Base-by-base conservation (phyloP, 1,140 invertebrate genomes). In the Calephelis nemesis region DNA sequence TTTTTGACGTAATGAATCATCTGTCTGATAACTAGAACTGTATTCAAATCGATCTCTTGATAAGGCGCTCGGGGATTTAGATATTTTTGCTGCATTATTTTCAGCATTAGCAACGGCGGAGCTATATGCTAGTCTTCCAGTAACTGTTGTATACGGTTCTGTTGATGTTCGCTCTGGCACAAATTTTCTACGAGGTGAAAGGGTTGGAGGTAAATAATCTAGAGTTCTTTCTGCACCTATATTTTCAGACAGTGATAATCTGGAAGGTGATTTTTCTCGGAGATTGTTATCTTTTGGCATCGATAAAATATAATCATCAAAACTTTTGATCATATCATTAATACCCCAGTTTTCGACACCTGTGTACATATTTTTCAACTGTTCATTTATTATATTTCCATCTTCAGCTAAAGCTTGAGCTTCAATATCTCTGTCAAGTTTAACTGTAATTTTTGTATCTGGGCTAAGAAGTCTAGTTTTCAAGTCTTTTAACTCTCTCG, bases 311-410 rank as follows among this genome's bases (percentile, higher is more conserved):
- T 94, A 87, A 68, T 94, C 93, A 74, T 93, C 92, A 81, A 93
- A 93, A 79, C 90, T 93, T 77, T 92, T 91, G 74, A 93, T 92
- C 87, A 93, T 94, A 78, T 94, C 94, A 40, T 94, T 94, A 68
- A 95, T 95, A n/a, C 92, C 94, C 95, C 95, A 96, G 78, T 94
- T 95, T 72, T 96, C 95, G 49, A 94, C 94, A 7, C 94, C 93
- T 1, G 93, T 91, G 72, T 95, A 95, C 62, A 96, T 93, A 79
- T 94, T 94, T 78, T 94, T 93, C 65, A 96, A 81, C 76, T 95
- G 94, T 81, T 96, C 94, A 75, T 96, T 95, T 75, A 96, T 94
- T 70, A 94, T 94, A 81, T 93, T 95, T 19, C 93, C 92, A 77
- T 95, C 94, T 83, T 95, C 94, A 12, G 93, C 92, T 48, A 94